Percentiles rank a stretch among this genome's conserved stretches.
phyloP scores from a whole-genome alignment of 1,140 invertebrate genomes.

The Riptortus pedestris region DNA sequence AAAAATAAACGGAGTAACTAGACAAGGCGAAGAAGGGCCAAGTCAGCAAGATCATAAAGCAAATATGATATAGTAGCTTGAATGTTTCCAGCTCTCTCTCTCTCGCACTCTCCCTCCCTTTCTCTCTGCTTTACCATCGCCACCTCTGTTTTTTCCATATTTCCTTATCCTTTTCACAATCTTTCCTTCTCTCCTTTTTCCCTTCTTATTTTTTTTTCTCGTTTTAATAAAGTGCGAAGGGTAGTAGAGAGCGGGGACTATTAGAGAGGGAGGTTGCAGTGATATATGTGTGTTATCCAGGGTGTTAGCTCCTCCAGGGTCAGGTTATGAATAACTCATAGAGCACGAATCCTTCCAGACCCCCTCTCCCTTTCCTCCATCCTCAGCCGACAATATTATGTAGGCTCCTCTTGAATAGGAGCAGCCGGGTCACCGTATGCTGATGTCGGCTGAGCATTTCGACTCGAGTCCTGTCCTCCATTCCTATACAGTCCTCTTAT shows the following conservation, averaged over 20 bases:
- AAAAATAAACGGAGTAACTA: too few species aligned
- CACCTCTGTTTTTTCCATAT: too few species aligned
- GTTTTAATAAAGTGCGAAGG: not conserved
- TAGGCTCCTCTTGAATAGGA: conserved; percentile 2
- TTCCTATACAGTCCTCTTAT: too few species aligned
- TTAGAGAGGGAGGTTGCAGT: conserved; percentile 8
- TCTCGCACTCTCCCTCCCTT: conserved; percentile 5
- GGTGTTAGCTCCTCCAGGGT: conserved; percentile 15
- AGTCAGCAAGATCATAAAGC: not conserved
- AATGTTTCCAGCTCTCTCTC: conserved; percentile 4
- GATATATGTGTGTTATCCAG: conserved; percentile 14
- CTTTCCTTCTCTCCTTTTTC: not conserved
- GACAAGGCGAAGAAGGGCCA: not conserved
- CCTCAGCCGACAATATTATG: conserved; percentile 7
- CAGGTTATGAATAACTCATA: conserved; percentile 18
- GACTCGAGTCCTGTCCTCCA: too few species aligned
- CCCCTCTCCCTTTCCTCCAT: not conserved
- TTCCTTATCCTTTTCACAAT: too few species aligned
- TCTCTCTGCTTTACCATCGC: not conserved
- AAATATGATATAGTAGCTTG: conserved; percentile 8
- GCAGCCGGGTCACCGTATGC: conserved; percentile 6
- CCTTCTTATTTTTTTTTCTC: not conserved
- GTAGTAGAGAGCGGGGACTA: conserved; percentile 3
- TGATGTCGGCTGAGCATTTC: not conserved
- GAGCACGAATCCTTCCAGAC: not conserved